These are phyloP conservation scores for Cordilura impudica DNA, from an alignment of 2,888 invertebrate genomes.

Conservation along the genomic window DNA sequence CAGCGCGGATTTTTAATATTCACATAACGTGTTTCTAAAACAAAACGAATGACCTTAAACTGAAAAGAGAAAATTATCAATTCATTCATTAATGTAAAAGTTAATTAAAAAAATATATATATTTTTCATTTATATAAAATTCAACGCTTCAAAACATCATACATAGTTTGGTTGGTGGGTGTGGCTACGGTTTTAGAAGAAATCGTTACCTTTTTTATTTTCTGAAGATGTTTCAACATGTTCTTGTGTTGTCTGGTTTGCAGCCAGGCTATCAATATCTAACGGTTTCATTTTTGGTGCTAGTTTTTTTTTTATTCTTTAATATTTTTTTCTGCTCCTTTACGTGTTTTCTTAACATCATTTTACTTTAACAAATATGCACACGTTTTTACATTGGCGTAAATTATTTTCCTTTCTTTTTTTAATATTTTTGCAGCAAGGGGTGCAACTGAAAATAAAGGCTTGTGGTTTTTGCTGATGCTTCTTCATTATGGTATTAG, in stretches of 20 bases:
- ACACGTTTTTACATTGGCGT: slow-evolving; percentile 35
- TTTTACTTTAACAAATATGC: too few species aligned
- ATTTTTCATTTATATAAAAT: background rate
- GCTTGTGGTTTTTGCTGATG: background rate
- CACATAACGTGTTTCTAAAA: slow-evolving; percentile 24
- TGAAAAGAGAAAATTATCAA: slow-evolving; percentile 15
- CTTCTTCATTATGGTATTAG: background rate
- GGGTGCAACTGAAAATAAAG: background rate
- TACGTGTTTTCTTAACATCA: slow-evolving; percentile 25
- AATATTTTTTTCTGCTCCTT: slow-evolving; percentile 12
- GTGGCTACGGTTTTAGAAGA: slow-evolving; percentile 34
- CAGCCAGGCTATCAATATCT: slow-evolving; percentile 22
- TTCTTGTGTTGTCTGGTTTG: slow-evolving; percentile 17
- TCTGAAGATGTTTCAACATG: background rate
- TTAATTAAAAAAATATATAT: too few species aligned
- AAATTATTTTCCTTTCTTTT: background rate
- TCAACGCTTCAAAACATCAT: background rate
- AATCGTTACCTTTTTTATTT: slow-evolving; percentile 6
- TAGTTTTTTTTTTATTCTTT: background rate
- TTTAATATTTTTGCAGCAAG: background rate
- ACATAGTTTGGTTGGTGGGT: slow-evolving; percentile 43
- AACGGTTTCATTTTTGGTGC: slow-evolving; percentile 17
- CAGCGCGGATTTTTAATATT: slow-evolving; percentile 3
- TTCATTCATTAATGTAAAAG: too few species aligned
- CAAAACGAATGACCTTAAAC: slow-evolving; percentile 23